Evolutionary conservation across 1,140 invertebrate genomes (phyloP).

Genomic region (Drosophila sulfurigaster): DNA sequence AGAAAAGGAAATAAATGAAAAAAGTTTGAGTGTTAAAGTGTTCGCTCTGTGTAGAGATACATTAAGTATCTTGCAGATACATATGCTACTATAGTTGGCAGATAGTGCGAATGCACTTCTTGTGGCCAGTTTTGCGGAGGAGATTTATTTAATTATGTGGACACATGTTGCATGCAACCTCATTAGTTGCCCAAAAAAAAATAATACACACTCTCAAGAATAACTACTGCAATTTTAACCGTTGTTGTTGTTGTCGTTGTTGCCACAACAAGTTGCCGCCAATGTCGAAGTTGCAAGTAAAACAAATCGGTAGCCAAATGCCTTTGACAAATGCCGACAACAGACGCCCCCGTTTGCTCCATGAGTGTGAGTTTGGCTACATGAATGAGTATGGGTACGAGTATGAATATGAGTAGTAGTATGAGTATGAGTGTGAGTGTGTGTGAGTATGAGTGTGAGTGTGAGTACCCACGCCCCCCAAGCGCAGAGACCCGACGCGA

Average conservation of each 20-base stretch:
- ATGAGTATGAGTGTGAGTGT: neutral
- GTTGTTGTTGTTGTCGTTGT: conserved; percentile 54
- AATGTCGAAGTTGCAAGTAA: conserved; percentile 53
- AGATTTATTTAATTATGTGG: conserved; percentile 78
- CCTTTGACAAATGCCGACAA: conserved; percentile 53
- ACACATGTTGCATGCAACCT: conserved; percentile 57
- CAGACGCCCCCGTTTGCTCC: conserved; percentile 32
- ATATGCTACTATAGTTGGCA: neutral
- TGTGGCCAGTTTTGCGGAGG: conserved; percentile 21
- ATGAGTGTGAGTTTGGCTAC: neutral
- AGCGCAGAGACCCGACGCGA: conserved; percentile 5
- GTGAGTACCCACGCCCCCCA: conserved; percentile 5
- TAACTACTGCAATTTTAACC: conserved; percentile 33
- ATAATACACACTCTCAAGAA: conserved; percentile 57
- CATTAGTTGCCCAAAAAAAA: conserved; percentile 41
- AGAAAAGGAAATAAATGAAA: too few relatives aligned
- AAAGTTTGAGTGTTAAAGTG: too few relatives aligned
- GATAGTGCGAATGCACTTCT: neutral
- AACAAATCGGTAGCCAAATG: conserved; percentile 52
- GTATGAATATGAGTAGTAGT: neutral
- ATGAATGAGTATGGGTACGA: neutral
- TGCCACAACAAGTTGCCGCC: conserved; percentile 47
- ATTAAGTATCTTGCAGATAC: neutral
- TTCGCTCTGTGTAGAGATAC: too few relatives aligned
- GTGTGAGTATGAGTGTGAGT: neutral